phyloP scores from a whole-genome alignment of 2,113 vertebrate species.

The Eubucco bourcierii region DNA sequence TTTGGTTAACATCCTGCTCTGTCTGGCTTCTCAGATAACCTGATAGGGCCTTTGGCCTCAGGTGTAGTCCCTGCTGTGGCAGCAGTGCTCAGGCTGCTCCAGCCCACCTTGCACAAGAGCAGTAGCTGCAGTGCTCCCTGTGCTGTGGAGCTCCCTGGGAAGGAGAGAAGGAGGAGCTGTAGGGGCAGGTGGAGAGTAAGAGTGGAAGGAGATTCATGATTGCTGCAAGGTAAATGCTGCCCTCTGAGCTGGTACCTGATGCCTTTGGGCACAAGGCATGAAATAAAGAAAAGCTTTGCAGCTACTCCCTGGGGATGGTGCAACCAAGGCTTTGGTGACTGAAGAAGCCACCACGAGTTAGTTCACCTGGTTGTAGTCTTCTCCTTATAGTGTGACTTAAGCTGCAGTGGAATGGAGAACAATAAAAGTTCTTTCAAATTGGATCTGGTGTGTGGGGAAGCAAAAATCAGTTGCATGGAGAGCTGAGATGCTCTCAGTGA shows the following conservation, averaged over 20 bases:
- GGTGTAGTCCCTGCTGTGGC: fast-evolving
- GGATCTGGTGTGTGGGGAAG: neutral
- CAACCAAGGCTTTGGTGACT: neutral
- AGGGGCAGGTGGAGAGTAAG: neutral
- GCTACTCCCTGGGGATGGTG: fast-evolving
- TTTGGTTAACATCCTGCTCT: no score
- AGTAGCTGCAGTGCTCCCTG: neutral
- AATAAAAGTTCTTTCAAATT: neutral
- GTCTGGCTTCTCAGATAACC: no score
- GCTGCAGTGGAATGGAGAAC: neutral
- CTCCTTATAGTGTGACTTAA: neutral
- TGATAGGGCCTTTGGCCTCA: no score
- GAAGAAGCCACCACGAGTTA: neutral
- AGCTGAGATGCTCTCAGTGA: neutral
- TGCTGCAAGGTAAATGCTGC: neutral
- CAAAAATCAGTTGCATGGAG: neutral
- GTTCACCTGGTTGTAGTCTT: neutral
- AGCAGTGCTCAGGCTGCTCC: neutral
- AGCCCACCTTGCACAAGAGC: fast-evolving
- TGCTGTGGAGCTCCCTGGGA: neutral
- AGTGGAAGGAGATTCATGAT: neutral
- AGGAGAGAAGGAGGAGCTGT: neutral
- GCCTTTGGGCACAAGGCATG: neutral
- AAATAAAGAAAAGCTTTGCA: neutral
- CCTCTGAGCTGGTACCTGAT: neutral